Percentiles rank a stretch among this genome's conserved stretches.
Evolutionary conservation across 2,113 vertebrate genomes (phyloP).

Genomic region (Arenaria interpres): DNA sequence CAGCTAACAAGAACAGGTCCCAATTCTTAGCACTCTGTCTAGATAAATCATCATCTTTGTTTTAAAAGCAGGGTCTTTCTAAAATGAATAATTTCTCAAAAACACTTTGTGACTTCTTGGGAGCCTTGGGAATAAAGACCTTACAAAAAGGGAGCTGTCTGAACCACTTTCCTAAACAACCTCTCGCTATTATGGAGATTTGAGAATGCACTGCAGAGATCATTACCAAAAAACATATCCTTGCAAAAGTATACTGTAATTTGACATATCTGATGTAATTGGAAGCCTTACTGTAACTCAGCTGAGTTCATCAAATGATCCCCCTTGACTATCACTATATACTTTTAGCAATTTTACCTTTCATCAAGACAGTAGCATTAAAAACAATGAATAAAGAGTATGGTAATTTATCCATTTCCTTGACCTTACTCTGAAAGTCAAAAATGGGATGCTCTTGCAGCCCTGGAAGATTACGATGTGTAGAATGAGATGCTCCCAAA

Average conservation of each 20-base stretch:
- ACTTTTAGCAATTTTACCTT: background rate
- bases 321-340: background rate
- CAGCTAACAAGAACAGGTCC: background rate
- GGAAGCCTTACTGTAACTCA: background rate
- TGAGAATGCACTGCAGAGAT: background rate
- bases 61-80: background rate
- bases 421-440: background rate
- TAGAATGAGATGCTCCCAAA: background rate
- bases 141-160: background rate
- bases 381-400: background rate
- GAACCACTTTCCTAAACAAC: background rate
- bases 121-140: background rate
- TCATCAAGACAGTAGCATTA: background rate
- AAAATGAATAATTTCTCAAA: background rate
- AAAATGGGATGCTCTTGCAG: background rate
- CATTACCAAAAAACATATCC: background rate
- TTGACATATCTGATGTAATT: background rate
- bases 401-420: background rate
- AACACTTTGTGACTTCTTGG: background rate
- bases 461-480: background rate
- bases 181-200: background rate
- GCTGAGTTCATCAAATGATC: background rate
- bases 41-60: background rate
- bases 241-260: background rate
- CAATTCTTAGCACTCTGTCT: background rate